Evolutionary conservation across 2,113 vertebrate genomes (phyloP), one percentile per base, ranked within the genome.

Genomic region (Balaenoptera acutorostrata): DNA sequence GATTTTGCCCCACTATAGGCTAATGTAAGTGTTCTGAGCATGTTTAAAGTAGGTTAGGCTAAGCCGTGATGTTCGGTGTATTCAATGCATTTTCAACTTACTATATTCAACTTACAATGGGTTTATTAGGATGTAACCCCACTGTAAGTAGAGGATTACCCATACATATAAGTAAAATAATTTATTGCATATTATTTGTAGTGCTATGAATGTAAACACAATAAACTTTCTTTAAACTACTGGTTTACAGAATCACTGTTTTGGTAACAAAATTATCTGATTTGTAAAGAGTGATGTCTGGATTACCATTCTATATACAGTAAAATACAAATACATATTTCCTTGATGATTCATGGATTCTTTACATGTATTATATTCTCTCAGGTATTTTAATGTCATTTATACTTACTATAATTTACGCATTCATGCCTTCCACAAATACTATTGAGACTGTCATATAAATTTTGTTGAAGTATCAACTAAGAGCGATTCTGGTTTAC

Each of bases 311-410:
- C 83, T 46, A 88, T 87, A 69, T 64, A 41, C 8, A 93, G 68
- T 72, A 89, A 92, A 61, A 96, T 82, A 78, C 10, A 97, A 29
- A 72, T 59, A 84, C 39, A 23, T 69, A 91, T 82, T 64, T 85
- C 39, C 12, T 74, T 88, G 21, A 66, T 83, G 33, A 87, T 81
- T 91, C 5, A 11, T 49, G 69, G 4, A 85, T 81, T 8, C 18
- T 71, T 84, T 86, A 68, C 6, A 93, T 75, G 2, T 49, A 55
- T 88, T 89, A 63, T 41, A 77, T 78, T 74, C 25, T 82, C 31
- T 78, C 39, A 57, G 36, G 23, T 82, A 93, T 33, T 83, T 80
- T 80, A 95, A 90, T 69, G 27, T n/a, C 82, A 63, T 57, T 86
- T 93, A 96, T 2, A 77, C 5, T 68, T 90, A 84, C 2, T 59